Conservation (phyloP, 2,797 vertebrate species). For the Myotis myotis region DNA sequence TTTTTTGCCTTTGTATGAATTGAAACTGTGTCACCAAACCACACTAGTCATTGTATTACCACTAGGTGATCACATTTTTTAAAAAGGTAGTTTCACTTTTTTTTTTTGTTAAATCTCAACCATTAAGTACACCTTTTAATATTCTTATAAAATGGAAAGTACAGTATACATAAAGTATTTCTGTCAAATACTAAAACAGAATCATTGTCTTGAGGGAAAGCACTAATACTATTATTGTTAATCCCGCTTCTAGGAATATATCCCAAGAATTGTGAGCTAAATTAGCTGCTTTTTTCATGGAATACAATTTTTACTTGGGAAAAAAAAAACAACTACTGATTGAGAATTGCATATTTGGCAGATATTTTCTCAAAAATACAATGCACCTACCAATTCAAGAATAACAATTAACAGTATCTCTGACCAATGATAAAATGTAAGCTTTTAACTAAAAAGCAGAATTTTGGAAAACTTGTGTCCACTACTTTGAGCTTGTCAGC, state of each 20-base stretch:
- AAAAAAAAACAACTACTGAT: neutral
- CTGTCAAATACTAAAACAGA: neutral
- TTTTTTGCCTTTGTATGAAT: neutral
- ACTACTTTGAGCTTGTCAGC: neutral
- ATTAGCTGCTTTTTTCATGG: neutral
- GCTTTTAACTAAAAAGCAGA: neutral
- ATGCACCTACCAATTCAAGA: neutral
- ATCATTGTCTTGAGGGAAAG: neutral
- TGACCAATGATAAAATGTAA: neutral
- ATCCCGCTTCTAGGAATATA: no score
- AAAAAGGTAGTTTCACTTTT: neutral
- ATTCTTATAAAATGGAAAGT: neutral
- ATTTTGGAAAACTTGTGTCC: neutral
- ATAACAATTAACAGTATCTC: neutral
- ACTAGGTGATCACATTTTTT: neutral
- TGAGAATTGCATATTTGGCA: neutral
- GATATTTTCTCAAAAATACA: neutral
- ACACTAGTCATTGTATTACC: neutral
- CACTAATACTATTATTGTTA: neutral
- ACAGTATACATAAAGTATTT: neutral
- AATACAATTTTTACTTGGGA: neutral
- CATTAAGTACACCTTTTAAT: neutral
- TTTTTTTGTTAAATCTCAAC: neutral
- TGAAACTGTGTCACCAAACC: neutral
- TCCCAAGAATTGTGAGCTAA: neutral